phyloP scores from a whole-genome alignment of 2,888 invertebrate genomes.

The Shargacucullia verbasci region DNA sequence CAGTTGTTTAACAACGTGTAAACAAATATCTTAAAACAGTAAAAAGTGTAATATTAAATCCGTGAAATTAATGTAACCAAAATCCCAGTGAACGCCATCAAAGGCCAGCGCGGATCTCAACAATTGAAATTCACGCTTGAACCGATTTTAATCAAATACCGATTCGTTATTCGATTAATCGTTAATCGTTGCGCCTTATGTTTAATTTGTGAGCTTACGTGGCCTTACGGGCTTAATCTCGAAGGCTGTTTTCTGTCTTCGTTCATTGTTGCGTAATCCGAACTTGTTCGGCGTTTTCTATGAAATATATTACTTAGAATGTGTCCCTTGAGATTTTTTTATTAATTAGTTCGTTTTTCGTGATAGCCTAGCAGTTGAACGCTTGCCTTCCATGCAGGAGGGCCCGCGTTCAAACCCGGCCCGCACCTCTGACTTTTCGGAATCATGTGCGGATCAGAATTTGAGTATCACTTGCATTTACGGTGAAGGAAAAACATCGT shows the following conservation, averaged over 20 bases:
- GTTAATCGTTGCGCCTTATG: constrained; percentile 41
- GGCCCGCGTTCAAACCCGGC: too few species aligned
- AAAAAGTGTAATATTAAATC: too few species aligned
- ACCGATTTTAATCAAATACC: constrained; percentile 36
- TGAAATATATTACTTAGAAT: constrained; percentile 37
- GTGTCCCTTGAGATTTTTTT: constrained; percentile 32
- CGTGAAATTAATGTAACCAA: too few species aligned
- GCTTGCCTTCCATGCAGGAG: too few species aligned
- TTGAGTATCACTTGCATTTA: too few species aligned
- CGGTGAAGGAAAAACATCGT: too few species aligned
- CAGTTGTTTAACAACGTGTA: too few species aligned
- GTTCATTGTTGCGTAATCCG: constrained; percentile 37
- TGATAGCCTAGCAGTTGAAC: too few species aligned
- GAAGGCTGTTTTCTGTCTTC: constrained; percentile 1
- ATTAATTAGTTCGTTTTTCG: constrained; percentile 36
- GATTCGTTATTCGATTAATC: constrained; percentile 30
- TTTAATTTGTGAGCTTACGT: constrained; percentile 44
- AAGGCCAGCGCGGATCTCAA: constrained; percentile 7
- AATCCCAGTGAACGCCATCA: background rate
- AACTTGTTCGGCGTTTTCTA: constrained; percentile 24
- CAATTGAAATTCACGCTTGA: constrained; percentile 23
- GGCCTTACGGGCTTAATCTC: constrained; percentile 16
- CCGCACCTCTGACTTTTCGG: too few species aligned
- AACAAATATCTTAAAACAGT: too few species aligned
- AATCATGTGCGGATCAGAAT: too few species aligned